phyloP scores from a whole-genome alignment of 2,113 vertebrate species.

The Tachysurus fulvidraco region DNA sequence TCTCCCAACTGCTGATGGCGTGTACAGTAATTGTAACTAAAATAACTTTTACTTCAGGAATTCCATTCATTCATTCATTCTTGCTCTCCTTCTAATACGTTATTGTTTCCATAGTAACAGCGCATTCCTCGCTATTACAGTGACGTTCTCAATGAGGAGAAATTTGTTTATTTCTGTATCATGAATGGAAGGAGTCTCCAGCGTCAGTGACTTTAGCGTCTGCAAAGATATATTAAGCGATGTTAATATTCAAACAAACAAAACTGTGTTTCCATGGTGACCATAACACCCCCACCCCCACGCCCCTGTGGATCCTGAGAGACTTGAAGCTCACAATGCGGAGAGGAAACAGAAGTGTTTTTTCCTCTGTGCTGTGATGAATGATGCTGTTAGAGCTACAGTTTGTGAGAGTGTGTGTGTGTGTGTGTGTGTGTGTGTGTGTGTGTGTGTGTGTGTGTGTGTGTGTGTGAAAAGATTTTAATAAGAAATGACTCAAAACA shows the following conservation, averaged over 20 bases:
- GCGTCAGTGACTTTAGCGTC: neutral
- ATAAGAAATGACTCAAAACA: neutral
- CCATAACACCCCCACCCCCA: neutral
- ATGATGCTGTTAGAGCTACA: constrained; percentile 4
- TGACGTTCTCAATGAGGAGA: neutral
- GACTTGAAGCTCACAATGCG: neutral
- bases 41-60: neutral
- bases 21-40: neutral
- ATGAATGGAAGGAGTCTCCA: neutral
- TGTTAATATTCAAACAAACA: constrained; percentile 53
- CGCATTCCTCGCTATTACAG: neutral
- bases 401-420: constrained; percentile 6
- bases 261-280: constrained; percentile 45
- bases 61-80: too few species aligned
- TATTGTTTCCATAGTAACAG: neutral
- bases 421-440: too few species aligned
- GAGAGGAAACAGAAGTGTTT: constrained; percentile 15
- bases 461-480: neutral
- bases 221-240: constrained; percentile 25
- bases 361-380: neutral
- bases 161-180: neutral
- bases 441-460: constrained; percentile 14
- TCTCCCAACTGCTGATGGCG: neutral
- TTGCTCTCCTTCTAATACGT: neutral
- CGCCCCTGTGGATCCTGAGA: neutral